Percentiles rank a stretch among this genome's conserved stretches.
These are phyloP conservation scores for Pantala flavescens DNA, from an alignment of 1,140 invertebrate genomes.

Conservation along the genomic window DNA sequence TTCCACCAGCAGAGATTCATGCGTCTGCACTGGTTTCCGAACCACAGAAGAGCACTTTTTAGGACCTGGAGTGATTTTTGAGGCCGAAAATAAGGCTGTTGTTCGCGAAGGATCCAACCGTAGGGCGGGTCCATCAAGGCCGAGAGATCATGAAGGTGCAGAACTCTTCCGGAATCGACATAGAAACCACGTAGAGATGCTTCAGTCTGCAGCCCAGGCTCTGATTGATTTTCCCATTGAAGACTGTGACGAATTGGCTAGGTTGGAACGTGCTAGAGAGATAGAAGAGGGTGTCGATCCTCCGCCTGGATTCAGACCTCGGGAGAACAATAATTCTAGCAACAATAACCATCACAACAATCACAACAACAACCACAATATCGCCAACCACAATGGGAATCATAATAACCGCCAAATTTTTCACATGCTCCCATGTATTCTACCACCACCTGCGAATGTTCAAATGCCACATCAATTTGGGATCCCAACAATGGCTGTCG, in stretches of 20 bases:
- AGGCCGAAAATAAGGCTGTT: slow-evolving; percentile 25
- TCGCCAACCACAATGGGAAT: background rate
- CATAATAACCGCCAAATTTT: background rate
- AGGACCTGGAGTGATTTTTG: slow-evolving; percentile 40
- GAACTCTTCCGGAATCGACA: slow-evolving; percentile 22
- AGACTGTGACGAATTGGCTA: slow-evolving; percentile 60
- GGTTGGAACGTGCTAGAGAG: slow-evolving; percentile 56
- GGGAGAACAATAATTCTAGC: background rate
- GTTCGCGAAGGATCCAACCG: background rate
- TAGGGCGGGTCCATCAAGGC: slow-evolving; percentile 16
- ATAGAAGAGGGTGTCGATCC: slow-evolving; percentile 66
- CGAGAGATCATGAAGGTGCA: background rate
- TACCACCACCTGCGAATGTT: too few relatives aligned
- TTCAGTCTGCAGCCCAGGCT: slow-evolving; percentile 32
- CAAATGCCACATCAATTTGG: slow-evolving; percentile 33
- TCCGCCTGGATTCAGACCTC: slow-evolving; percentile 36
- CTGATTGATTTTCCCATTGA: slow-evolving; percentile 36
- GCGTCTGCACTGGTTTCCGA: slow-evolving; percentile 50
- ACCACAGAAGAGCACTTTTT: slow-evolving; percentile 45
- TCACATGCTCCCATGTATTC: too few relatives aligned
- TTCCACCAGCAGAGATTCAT: slow-evolving; percentile 33
- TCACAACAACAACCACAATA: background rate
- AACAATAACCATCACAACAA: background rate
- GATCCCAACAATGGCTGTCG: slow-evolving; percentile 43
- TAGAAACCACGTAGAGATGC: slow-evolving; percentile 32